A percentile compares a stretch with the other conserved stretches of the same genome.
Conservation (phyloP, 2,113 vertebrate species). For the Sterrhoptilus dennistouni region DNA sequence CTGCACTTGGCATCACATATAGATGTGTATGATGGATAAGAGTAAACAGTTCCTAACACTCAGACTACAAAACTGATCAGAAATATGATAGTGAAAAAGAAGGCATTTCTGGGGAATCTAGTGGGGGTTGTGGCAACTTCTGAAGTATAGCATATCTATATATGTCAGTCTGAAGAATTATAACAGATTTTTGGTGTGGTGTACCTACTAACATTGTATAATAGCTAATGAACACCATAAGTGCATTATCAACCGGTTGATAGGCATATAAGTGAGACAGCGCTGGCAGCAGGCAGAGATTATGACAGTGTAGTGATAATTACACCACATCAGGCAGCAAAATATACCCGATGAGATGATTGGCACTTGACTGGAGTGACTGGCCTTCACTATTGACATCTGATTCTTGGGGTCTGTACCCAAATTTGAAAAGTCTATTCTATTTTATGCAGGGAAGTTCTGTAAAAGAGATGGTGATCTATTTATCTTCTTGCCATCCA, state of each 20-base stretch:
- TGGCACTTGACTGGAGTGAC: background rate
- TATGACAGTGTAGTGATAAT: background rate
- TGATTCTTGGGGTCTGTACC: background rate
- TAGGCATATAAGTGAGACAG: background rate
- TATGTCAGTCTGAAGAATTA: background rate
- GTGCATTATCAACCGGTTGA: background rate
- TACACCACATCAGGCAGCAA: background rate
- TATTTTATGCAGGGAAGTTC: background rate
- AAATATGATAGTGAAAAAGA: background rate
- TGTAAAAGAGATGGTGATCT: accelerated
- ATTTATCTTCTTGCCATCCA: background rate
- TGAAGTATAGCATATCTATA: background rate
- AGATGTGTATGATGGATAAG: background rate
- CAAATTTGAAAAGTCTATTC: background rate
- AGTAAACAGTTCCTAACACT: background rate
- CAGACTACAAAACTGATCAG: background rate
- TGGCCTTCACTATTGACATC: background rate
- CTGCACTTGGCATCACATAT: background rate
- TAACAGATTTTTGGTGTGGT: background rate
- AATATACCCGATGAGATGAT: background rate
- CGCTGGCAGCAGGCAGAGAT: background rate
- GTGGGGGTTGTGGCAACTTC: background rate
- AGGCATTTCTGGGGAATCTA: background rate
- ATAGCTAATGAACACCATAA: background rate
- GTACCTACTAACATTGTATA: background rate